Percentiles rank a stretch among this genome's conserved stretches.
phyloP scores from a whole-genome alignment of 2,888 invertebrate species.

The Xanthorhoe spadicearia region DNA sequence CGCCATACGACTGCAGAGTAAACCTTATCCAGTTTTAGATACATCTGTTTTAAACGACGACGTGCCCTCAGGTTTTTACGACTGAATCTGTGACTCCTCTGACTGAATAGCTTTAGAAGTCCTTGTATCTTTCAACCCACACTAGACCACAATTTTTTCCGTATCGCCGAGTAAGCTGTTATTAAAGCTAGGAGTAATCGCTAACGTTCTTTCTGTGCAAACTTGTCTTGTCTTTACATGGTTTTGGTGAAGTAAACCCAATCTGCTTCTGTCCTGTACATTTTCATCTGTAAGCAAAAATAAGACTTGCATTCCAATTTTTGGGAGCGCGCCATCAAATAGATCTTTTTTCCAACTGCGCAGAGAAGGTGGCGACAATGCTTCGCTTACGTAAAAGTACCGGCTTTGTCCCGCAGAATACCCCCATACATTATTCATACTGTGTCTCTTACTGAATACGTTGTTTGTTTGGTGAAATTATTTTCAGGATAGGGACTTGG shows the following conservation, averaged over 20 bases:
- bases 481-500: constrained; percentile 6
- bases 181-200: too few relatives aligned
- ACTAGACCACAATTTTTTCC: too few relatives aligned
- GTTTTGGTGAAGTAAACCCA: too few relatives aligned
- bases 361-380: constrained; percentile 48
- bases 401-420: constrained; percentile 69
- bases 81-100: too few relatives aligned
- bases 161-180: too few relatives aligned
- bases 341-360: constrained; percentile 3
- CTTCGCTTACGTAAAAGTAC: constrained; percentile 66
- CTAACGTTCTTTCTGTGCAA: too few relatives aligned
- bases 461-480: constrained; percentile 47
- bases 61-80: too few relatives aligned
- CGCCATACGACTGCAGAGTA: neutral
- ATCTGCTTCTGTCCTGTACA: too few relatives aligned
- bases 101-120: too few relatives aligned
- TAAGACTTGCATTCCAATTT: neutral
- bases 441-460: constrained; percentile 58
- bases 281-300: neutral
- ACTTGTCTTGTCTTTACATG: too few relatives aligned
- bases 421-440: constrained; percentile 74
- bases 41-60: neutral
- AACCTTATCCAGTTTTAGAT: neutral
- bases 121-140: too few relatives aligned
- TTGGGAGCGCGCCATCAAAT: constrained; percentile 8